Conservation (phyloP, 2,113 vertebrate genomes). For the Scopus umbretta region DNA sequence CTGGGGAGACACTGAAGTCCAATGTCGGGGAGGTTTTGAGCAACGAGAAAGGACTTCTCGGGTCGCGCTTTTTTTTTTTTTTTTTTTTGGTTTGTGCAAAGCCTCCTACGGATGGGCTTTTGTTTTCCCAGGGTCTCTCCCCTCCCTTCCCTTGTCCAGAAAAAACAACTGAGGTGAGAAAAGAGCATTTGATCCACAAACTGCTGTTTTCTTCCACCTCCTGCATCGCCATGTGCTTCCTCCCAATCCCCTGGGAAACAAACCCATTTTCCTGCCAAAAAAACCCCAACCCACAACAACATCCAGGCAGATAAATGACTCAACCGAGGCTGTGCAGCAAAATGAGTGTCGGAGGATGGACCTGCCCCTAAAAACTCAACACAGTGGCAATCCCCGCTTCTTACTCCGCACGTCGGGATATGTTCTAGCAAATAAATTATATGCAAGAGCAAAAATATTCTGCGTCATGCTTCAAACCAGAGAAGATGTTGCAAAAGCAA, state of each 20-base stretch:
- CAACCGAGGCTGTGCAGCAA: accelerated
- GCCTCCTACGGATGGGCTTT: accelerated
- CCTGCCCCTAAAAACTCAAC: background rate
- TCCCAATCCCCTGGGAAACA: background rate
- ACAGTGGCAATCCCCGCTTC: accelerated
- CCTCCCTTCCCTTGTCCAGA: background rate
- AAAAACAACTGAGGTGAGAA: background rate
- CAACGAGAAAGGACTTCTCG: accelerated
- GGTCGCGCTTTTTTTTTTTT: too few relatives aligned
- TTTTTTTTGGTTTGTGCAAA: too few relatives aligned
- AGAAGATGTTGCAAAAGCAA: background rate
- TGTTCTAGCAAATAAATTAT: accelerated
- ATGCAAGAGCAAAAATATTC: accelerated
- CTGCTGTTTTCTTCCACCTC: background rate
- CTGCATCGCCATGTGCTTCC: background rate
- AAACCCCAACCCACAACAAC: accelerated
- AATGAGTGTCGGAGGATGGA: background rate
- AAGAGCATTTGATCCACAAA: background rate
- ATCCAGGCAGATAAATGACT: background rate
- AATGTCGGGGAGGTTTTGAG: accelerated
- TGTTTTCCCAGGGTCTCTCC: background rate
- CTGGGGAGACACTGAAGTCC: background rate
- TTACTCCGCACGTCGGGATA: accelerated
- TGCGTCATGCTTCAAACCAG: accelerated
- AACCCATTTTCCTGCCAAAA: background rate